Conservation (phyloP, 2,113 vertebrate genomes). For the Cryptomyrus ogoouensis region DNA sequence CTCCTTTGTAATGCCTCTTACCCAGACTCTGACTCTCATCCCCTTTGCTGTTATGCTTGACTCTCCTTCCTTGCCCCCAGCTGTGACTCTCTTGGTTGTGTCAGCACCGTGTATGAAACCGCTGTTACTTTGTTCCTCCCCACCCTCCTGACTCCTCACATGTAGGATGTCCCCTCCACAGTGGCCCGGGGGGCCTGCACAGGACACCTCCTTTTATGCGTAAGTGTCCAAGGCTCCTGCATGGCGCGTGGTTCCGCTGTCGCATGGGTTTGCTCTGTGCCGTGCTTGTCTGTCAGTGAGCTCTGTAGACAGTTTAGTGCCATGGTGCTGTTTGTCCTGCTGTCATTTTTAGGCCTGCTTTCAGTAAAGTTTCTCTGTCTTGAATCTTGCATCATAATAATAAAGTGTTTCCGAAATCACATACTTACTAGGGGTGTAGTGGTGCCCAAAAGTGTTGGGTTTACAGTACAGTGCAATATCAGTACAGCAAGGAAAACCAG, state of each 20-base stretch:
- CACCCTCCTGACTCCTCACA: background rate
- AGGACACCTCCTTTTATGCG: conserved; percentile 28
- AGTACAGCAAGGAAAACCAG: background rate
- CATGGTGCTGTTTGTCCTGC: background rate
- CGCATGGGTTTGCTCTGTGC: background rate
- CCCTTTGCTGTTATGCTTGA: background rate
- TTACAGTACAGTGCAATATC: background rate
- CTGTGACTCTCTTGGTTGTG: background rate
- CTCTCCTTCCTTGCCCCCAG: background rate
- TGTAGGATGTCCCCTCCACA: conserved; percentile 29
- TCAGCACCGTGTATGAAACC: background rate
- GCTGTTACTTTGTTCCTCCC: conserved; percentile 1
- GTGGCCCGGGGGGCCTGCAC: conserved; percentile 15
- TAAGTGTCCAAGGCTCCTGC: conserved; percentile 22
- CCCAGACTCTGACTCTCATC: background rate
- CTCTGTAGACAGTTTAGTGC: background rate
- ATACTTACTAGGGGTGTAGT: background rate
- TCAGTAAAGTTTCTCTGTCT: background rate
- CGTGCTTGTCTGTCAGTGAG: background rate
- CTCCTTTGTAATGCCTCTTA: background rate
- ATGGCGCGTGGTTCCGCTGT: background rate
- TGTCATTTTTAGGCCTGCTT: background rate
- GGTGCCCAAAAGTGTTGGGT: background rate
- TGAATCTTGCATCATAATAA: background rate
- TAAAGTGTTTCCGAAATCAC: background rate